Evolutionary conservation across 2,113 vertebrate genomes (phyloP).

Genomic region (Willisornis vidua): DNA sequence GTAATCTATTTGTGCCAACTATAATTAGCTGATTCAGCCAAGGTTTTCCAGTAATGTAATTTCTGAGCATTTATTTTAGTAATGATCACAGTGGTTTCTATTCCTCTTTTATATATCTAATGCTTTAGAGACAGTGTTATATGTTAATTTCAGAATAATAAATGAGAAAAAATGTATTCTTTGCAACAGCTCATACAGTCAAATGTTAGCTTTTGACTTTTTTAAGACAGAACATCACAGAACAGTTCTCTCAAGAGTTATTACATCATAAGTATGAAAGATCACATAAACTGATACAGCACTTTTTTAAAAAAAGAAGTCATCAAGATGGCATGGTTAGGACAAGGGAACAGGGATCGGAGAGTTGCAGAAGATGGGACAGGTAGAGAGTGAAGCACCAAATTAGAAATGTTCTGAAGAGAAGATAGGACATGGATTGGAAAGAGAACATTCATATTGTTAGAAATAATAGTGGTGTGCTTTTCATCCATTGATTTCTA

Average conservation of each 20-base stretch:
- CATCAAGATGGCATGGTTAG: background rate
- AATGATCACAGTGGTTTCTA: background rate
- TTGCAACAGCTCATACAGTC: background rate
- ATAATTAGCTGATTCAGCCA: conserved; percentile 39
- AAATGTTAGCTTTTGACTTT: conserved; percentile 16
- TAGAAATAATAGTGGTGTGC: background rate
- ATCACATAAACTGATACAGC: background rate
- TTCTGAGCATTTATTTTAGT: conserved; percentile 43
- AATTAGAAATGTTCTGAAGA: background rate
- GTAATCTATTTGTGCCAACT: background rate
- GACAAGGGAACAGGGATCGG: background rate
- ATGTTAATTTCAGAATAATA: conserved; percentile 31
- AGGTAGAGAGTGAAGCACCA: background rate
- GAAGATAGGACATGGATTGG: background rate
- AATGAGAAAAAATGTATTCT: background rate
- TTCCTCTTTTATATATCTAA: conserved; percentile 7
- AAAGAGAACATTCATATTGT: background rate
- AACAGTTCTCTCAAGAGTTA: background rate
- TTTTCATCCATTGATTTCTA: background rate
- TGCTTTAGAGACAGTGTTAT: background rate
- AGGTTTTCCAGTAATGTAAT: conserved; percentile 42
- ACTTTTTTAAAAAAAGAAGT: background rate
- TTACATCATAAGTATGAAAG: background rate
- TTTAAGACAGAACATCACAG: background rate
- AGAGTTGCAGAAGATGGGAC: background rate